phyloP scores from a whole-genome alignment of 2,888 invertebrate genomes.

The Actias luna region DNA sequence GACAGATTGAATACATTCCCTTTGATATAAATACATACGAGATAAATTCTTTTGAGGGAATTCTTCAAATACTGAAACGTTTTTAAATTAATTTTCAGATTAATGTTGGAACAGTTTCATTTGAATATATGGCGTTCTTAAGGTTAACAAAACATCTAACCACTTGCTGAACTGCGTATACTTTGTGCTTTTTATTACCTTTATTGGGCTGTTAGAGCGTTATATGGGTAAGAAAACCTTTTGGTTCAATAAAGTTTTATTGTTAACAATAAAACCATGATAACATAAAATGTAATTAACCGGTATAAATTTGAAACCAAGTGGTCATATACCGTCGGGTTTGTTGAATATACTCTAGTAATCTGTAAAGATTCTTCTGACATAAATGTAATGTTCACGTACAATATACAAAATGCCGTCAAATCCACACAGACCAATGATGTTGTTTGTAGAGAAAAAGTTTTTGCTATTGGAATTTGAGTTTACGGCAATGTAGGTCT shows the following conservation, averaged over 20 bases:
- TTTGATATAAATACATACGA: constrained; percentile 11
- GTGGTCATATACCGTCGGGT: neutral
- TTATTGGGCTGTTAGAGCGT: neutral
- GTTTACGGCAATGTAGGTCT: too few relatives aligned
- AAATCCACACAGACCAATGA: too few relatives aligned
- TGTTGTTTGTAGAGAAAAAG: too few relatives aligned
- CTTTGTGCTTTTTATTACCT: neutral
- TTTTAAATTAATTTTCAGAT: constrained; percentile 4
- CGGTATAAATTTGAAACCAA: neutral
- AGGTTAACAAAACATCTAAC: neutral
- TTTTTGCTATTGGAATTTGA: too few relatives aligned
- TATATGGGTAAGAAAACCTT: neutral
- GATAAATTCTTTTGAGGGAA: constrained; percentile 7
- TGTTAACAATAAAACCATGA: neutral
- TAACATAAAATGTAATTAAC: neutral
- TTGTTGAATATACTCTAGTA: neutral
- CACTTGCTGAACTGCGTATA: neutral
- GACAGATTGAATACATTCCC: constrained; percentile 10
- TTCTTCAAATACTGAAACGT: constrained; percentile 2
- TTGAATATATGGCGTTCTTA: neutral
- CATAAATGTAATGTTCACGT: neutral
- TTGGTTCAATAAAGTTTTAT: neutral
- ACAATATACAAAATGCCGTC: too few relatives aligned
- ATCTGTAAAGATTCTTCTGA: neutral
- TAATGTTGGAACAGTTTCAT: neutral